Evolutionary conservation across 2,888 invertebrate species (phyloP).

Genomic region (Terebella lapidaria): DNA sequence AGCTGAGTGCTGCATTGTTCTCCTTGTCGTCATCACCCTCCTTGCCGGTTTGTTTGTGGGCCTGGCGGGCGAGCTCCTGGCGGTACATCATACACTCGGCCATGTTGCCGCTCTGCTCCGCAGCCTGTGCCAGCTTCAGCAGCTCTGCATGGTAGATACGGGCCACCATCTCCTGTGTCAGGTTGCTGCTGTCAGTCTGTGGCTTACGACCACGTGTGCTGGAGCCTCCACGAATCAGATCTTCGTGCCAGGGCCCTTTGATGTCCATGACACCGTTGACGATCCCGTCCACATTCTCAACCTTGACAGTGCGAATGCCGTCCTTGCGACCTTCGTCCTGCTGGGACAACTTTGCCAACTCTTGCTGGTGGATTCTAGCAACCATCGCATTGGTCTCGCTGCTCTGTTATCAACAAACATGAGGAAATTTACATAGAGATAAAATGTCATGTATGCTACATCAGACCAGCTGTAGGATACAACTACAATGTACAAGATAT

Average conservation of each 20-base stretch:
- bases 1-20: conserved; percentile 6
- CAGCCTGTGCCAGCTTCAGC: conserved; percentile 69
- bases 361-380: conserved; percentile 54
- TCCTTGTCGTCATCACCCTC: conserved; percentile 11
- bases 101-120: conserved; percentile 47
- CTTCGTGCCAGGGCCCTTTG: background rate
- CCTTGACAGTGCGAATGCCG: background rate
- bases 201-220: conserved; percentile 30
- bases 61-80: conserved; percentile 72
- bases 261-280: background rate
- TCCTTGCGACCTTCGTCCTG: background rate
- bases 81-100: conserved; percentile 73
- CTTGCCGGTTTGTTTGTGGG: background rate
- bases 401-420: background rate
- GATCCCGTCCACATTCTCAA: background rate
- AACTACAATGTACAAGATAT: background rate
- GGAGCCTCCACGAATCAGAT: conserved; percentile 4
- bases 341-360: conserved; percentile 80
- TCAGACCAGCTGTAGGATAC: too few relatives aligned
- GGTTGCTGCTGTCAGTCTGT: conserved; percentile 64
- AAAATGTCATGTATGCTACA: too few relatives aligned
- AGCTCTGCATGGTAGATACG: conserved; percentile 62
- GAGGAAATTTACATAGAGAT: too few relatives aligned
- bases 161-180: conserved; percentile 73
- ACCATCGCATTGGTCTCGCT: conserved; percentile 34